Evolutionary conservation across 30 jellyfish, hydroid and myxozoan species (phyloP).

Genomic region (Turritopsis dohrnii): DNA sequence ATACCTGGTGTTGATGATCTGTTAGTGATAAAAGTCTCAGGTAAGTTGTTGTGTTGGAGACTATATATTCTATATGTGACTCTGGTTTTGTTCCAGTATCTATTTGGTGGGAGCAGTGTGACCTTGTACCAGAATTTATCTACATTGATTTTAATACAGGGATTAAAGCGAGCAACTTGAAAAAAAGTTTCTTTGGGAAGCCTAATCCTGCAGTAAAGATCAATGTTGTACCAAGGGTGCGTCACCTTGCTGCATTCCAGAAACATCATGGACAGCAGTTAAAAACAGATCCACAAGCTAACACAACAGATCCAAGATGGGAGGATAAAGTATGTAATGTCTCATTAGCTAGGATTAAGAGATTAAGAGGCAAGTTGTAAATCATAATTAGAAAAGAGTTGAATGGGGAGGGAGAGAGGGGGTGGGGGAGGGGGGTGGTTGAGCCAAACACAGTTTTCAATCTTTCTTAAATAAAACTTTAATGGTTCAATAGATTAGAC

Average conservation of each 20-base stretch:
- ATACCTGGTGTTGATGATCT: constrained; percentile 73
- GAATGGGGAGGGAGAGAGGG: no score
- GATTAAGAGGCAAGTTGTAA: no score
- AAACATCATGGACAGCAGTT: constrained; percentile 76
- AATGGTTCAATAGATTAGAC: no score
- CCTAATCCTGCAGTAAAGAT: constrained; percentile 85
- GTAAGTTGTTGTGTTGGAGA: constrained; percentile 28
- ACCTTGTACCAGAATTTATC: neutral
- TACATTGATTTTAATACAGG: constrained; percentile 37
- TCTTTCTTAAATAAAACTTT: no score
- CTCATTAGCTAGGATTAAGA: no score
- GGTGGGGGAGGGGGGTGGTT: no score
- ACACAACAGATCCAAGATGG: constrained; percentile 76
- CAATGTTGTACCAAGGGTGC: constrained; percentile 73
- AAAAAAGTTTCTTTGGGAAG: constrained; percentile 84
- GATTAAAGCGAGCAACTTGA: constrained; percentile 62
- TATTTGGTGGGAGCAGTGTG: neutral
- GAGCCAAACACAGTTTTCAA: no score
- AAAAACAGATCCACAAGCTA: constrained; percentile 58
- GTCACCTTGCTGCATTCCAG: constrained; percentile 66
- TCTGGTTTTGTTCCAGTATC: neutral
- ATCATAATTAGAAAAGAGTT: no score
- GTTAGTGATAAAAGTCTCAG: constrained; percentile 67
- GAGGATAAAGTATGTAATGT: constrained; percentile 60
- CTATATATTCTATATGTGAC: neutral